Evolutionary conservation across 2,888 invertebrate species (phyloP).

Genomic region (Loripinus fragilis): DNA sequence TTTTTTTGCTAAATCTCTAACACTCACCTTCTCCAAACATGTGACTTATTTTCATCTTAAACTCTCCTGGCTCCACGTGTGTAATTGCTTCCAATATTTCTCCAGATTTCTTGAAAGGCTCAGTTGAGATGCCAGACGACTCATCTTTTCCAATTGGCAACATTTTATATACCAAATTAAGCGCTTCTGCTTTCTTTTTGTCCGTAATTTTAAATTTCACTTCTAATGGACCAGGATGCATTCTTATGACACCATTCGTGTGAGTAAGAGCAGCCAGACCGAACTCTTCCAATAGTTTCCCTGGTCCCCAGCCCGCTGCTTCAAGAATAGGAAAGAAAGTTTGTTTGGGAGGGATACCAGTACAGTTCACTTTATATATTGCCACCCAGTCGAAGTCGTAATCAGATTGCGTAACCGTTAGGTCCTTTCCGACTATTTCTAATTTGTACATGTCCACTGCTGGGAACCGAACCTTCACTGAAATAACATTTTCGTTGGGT

Average conservation of each 20-base stretch:
- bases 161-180: constrained; percentile 43
- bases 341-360: constrained; percentile 62
- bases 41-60: constrained; percentile 56
- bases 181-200: constrained; percentile 50
- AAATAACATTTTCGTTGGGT: constrained; percentile 66
- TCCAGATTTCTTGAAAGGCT: constrained; percentile 46
- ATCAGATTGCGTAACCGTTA: constrained; percentile 59
- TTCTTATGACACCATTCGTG: constrained; percentile 52
- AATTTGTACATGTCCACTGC: constrained; percentile 74
- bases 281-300: constrained; percentile 56
- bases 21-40: constrained; percentile 49
- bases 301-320: constrained; percentile 79
- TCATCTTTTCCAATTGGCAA: constrained; percentile 49
- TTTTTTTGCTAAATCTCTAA: no score
- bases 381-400: constrained; percentile 74
- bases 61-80: constrained; percentile 51
- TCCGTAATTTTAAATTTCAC: constrained; percentile 55
- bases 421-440: constrained; percentile 78
- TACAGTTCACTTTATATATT: constrained; percentile 69
- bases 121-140: constrained; percentile 28
- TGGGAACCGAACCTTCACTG: constrained; percentile 69
- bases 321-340: constrained; percentile 75
- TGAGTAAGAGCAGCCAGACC: constrained; percentile 57
- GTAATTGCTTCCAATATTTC: constrained; percentile 47
- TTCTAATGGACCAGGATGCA: constrained; percentile 55